Percentiles rank a stretch among this genome's conserved stretches.
phyloP scores from a whole-genome alignment of 2,888 invertebrate species.

The Arrhopalites spinosus region DNA sequence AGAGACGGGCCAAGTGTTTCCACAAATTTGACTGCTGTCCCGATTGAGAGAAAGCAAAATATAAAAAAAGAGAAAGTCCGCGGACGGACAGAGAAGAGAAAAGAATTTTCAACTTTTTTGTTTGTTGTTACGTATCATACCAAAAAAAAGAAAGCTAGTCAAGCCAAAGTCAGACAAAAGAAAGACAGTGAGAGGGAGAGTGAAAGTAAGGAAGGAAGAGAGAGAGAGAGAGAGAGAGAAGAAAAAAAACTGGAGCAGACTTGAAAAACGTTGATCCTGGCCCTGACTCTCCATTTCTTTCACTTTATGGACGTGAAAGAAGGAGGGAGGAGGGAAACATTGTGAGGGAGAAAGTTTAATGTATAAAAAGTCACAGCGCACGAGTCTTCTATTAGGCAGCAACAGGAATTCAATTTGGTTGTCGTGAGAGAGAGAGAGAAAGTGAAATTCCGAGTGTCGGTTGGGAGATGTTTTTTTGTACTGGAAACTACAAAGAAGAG shows the following conservation, averaged over 20 bases:
- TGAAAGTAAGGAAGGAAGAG: neutral
- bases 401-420: slow-evolving; percentile 29
- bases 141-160: too few species aligned
- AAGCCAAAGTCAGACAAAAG: neutral
- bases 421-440: slow-evolving; percentile 10
- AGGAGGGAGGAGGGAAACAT: neutral
- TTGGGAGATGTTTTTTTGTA: neutral
- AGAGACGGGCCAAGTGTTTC: too few species aligned
- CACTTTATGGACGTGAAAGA: neutral
- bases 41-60: neutral
- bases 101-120: neutral
- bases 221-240: neutral
- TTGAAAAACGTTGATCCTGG: neutral
- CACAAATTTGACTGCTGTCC: too few species aligned
- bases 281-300: neutral
- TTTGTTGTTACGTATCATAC: too few species aligned
- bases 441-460: slow-evolving; percentile 24
- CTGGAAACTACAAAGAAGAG: neutral
- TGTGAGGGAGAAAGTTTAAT: neutral
- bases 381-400: slow-evolving; percentile 9
- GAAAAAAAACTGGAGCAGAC: neutral
- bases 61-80: neutral
- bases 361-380: slow-evolving; percentile 2
- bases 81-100: neutral
- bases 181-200: neutral